Base-by-base conservation (phyloP, 2,888 invertebrate genomes). In the Lasioglossum vierecki region DNA sequence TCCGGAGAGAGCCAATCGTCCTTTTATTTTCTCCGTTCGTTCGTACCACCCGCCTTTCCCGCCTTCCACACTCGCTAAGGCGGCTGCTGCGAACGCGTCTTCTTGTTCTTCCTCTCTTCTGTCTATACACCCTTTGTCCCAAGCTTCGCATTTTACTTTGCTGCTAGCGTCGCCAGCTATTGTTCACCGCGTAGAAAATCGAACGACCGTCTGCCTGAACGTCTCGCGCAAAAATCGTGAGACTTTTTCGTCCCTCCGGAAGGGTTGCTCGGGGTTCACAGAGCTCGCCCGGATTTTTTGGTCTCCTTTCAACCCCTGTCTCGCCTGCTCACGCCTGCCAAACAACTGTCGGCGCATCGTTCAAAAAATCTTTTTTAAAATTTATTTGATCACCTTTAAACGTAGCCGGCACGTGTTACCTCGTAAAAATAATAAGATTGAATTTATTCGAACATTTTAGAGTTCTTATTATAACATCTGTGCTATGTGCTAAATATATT, bases 121-220 rank as follows among this genome's bases (percentile, higher is more conserved):
- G 78, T 82, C 83, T 81, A 80, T 82, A 85, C 81, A 84, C 80
- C 84, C 79, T 88, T 87, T 88, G 80, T 90, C 80, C 79, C 44
- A 22, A 66, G 41, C 85, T 73, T 78, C 76, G 91, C 88, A 88
- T 88, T 83, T 82, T 86, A 83, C 91, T 89, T 88, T 91, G 66
- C 88, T 81, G 79, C 84, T 81, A 83, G 84, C 81, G 72, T 74
- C 73, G 60, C 76, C 72, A 77, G 87, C 86, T 88, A 90, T 89
- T 90, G 89, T 91, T 90, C 85, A 77, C 46, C 83, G 80, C 77
- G 79, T 76, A 80, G 80, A 84, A 89, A 88, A 89, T 89, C 83
- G 78, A 82, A 85, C 78, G 81, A 35, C 57, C 78, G 79, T 18
- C 74, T 53, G 83, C 81, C 77, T 79, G 79, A 74, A 76, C 35